phyloP scores from a whole-genome alignment of 92 coral and sea anemone genomes.

The Muricea muricata region DNA sequence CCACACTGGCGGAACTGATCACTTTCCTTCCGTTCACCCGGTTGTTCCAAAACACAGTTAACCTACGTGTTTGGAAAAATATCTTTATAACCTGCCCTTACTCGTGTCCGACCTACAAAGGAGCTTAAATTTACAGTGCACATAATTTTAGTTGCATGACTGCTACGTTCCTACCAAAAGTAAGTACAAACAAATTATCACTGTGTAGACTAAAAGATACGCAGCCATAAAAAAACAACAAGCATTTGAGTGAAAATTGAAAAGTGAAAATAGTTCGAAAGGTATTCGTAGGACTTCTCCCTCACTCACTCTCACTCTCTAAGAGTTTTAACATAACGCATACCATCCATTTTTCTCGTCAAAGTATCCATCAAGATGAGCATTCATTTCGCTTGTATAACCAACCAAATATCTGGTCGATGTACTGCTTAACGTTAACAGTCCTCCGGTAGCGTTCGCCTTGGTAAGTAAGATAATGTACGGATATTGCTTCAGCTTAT shows the following conservation, averaged over 20 bases:
- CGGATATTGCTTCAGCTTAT: constrained; percentile 39
- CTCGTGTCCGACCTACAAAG: too few species aligned
- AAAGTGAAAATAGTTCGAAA: too few species aligned
- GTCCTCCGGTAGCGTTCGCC: constrained; percentile 74
- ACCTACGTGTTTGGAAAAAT: constrained; percentile 46
- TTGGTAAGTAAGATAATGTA: constrained; percentile 74
- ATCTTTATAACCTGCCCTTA: too few species aligned
- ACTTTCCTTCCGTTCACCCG: constrained; percentile 64
- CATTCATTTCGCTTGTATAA: constrained; percentile 74
- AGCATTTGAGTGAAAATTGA: too few species aligned
- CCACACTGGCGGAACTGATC: constrained; percentile 65
- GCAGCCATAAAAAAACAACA: too few species aligned
- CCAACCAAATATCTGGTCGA: constrained; percentile 78
- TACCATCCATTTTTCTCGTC: constrained; percentile 84
- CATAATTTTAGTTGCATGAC: not conserved
- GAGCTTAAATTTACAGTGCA: too few species aligned
- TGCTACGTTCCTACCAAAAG: too few species aligned
- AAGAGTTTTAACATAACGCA: not conserved
- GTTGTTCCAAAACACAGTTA: constrained; percentile 93
- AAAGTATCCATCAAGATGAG: constrained; percentile 79
- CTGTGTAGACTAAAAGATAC: too few species aligned
- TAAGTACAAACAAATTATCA: too few species aligned
- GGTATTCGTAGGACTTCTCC: too few species aligned
- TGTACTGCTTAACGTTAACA: constrained; percentile 67
- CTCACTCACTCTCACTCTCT: too few species aligned